phyloP scores from a whole-genome alignment of 2,113 vertebrate species.

The Tapirus terrestris region DNA sequence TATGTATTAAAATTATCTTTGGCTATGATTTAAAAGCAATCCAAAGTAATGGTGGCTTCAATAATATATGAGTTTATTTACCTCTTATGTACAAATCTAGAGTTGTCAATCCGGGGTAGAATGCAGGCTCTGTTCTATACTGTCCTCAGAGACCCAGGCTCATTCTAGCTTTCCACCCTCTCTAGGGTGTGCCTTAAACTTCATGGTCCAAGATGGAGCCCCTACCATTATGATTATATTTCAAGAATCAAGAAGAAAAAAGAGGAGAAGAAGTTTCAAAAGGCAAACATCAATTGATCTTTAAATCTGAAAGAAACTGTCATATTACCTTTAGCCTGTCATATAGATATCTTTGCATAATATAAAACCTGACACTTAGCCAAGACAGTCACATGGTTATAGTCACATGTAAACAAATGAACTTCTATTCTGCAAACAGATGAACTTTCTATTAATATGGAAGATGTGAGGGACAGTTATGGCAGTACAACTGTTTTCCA shows the following conservation, averaged over 20 bases:
- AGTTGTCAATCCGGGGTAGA: neutral
- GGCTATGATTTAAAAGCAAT: neutral
- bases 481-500: neutral
- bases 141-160: neutral
- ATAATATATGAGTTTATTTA: neutral
- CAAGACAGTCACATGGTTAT: neutral
- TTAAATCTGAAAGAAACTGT: neutral
- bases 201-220: neutral
- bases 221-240: neutral
- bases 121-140: neutral
- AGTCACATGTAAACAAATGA: neutral
- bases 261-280: neutral
- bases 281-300: neutral
- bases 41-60: neutral
- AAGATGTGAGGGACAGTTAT: neutral
- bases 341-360: neutral
- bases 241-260: neutral
- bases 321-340: neutral
- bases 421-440: neutral
- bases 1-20: neutral
- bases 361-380: neutral
- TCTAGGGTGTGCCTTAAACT: neutral
- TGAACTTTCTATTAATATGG: neutral
- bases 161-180: neutral
- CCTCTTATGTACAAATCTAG: neutral